A percentile compares a stretch with the other conserved stretches of the same genome.
Evolutionary conservation across 2,888 invertebrate genomes (phyloP).

Genomic region (Leptinotarsa rubiginosa): DNA sequence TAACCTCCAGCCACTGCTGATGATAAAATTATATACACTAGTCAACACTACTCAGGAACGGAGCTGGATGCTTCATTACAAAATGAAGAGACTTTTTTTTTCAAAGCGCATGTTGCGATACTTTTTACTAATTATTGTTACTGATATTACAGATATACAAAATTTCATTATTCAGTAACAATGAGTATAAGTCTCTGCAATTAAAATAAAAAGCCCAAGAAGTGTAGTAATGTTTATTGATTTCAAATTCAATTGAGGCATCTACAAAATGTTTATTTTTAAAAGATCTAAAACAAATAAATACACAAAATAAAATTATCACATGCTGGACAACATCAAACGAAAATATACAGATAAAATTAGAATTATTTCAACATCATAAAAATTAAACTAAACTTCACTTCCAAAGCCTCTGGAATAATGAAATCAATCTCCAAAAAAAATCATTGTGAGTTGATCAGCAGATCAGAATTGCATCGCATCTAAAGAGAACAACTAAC

Average conservation of each 20-base stretch:
- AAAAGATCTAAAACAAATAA: conserved; percentile 28
- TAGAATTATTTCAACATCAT: conserved; percentile 28
- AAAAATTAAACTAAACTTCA: conserved; percentile 29
- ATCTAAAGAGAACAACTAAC: conserved; percentile 58
- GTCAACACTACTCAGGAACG: too few relatives aligned
- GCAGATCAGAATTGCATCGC: conserved; percentile 65
- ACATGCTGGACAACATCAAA: conserved; percentile 28
- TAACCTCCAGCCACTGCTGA: too few relatives aligned
- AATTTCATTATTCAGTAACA: too few relatives aligned
- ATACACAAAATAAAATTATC: conserved; percentile 29
- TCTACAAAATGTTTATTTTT: conserved; percentile 36
- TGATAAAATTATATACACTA: too few relatives aligned
- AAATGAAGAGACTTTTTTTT: too few relatives aligned
- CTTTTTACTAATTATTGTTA: too few relatives aligned
- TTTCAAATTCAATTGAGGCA: conserved; percentile 63
- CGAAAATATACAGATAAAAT: conserved; percentile 28
- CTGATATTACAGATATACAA: too few relatives aligned
- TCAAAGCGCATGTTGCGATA: too few relatives aligned
- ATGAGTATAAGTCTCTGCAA: too few relatives aligned
- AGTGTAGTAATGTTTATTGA: conserved; percentile 62
- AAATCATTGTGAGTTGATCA: conserved; percentile 56
- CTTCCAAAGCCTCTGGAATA: conserved; percentile 58
- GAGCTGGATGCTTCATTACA: too few relatives aligned
- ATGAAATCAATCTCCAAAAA: conserved; percentile 65
- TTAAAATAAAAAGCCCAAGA: conserved; percentile 16